Percentiles rank a stretch among this genome's conserved stretches.
These are phyloP conservation scores for Abrostola triplasia DNA, from an alignment of 2,888 invertebrate genomes.

Conservation along the genomic window DNA sequence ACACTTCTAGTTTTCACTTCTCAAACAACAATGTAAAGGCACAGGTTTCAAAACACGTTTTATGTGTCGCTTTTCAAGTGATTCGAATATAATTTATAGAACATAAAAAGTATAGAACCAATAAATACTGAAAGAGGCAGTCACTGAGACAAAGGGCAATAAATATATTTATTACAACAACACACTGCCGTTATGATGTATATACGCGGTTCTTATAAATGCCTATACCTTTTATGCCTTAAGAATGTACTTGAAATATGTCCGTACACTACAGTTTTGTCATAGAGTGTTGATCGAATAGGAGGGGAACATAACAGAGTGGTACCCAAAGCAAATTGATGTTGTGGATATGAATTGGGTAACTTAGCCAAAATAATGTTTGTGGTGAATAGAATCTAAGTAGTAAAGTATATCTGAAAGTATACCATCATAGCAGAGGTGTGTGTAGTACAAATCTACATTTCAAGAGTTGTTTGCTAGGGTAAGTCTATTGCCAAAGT, in stretches of 20 bases:
- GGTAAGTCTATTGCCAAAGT: too few species aligned
- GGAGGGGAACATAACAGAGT: not conserved
- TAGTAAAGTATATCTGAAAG: not conserved
- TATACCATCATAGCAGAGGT: too few species aligned
- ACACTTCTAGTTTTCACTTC: too few species aligned
- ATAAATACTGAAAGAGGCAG: conserved; percentile 55
- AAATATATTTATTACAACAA: conserved; percentile 64
- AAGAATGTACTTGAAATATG: conserved; percentile 23
- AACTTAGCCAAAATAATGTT: conserved; percentile 1
- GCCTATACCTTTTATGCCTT: conserved; percentile 11
- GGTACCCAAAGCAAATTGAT: not conserved
- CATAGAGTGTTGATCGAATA: conserved; percentile 3
- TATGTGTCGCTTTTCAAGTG: conserved; percentile 40
- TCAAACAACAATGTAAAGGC: not conserved
- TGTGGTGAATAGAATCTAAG: not conserved
- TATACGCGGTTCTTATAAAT: conserved; percentile 30
- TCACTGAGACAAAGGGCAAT: conserved; percentile 62
- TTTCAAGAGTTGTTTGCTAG: too few species aligned
- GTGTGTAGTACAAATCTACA: too few species aligned
- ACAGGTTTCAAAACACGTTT: conserved; percentile 21
- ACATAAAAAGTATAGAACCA: conserved; percentile 55
- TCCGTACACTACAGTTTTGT: not conserved
- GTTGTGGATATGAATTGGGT: not conserved
- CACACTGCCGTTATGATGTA: conserved; percentile 43
- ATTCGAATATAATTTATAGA: conserved; percentile 48